Evolutionary conservation across 2,797 vertebrate genomes (phyloP), one percentile per base, ranked within the genome.

Genomic region (Gymnodraco acuticeps): DNA sequence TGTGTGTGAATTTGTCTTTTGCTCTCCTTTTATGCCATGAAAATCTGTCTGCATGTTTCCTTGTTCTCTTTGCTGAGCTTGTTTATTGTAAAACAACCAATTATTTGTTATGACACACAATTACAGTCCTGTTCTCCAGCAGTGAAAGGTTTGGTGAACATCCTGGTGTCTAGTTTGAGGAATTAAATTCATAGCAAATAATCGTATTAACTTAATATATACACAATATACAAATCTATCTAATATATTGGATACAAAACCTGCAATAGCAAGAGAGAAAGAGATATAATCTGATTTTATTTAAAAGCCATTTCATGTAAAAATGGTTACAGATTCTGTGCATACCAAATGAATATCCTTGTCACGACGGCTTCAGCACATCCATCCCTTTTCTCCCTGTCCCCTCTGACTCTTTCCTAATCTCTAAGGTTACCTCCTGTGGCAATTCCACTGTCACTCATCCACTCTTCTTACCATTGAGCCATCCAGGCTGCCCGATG

Each of bases 361-460:
- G 27, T 50, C 27, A 54, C 54, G 31, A 33, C n/a, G 23, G 15
- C 45, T 38, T 65, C 31, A 23, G 12, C 63, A 20, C 19, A 2
- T 52, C 53, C 20, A 41, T 69, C 43, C 19, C 42, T 68, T 47
- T 41, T 31, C 41, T 59, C 56, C 58, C 42, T n/a, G 12, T 77
- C 43, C 42, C 65, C 17, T 48, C 58, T 59, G 73, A 84, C 75
- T 82, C 60, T 23, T 65, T 53, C 23, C 73, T 73, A 77, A 84
- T 87, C 77, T 85, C 73, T 75, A 64, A 87, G 78, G 83, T 90
- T 84, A 78, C 85, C 77, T 78, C 52, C 61, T 78, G 77, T 85
- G 84, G 80, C 84, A 81, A 80, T 65, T 73, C 61, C 47, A 70
- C 84, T 86, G 85, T 82, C 87, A 87, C 75, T 83, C 85, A 84